Base-by-base conservation (phyloP, 2,113 vertebrate species). In the Marcusenius ussheri region DNA sequence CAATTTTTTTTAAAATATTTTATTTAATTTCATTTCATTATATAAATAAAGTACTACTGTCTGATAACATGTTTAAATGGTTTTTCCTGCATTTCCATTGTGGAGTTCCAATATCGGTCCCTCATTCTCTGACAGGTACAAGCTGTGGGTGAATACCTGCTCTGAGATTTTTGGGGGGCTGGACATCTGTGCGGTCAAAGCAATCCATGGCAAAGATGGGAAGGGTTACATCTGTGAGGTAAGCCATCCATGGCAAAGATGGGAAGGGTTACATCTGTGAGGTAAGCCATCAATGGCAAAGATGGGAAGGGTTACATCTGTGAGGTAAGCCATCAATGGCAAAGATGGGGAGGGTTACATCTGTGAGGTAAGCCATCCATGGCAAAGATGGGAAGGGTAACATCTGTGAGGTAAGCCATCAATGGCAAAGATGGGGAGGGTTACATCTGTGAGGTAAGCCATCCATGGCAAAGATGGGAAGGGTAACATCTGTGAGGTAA, bases 151-250 rank as follows among this genome's bases (percentile, higher is more conserved):
- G 47, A 98, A 99, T 91, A 96, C 96, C 93, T 99, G 98, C 62
- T 97, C 98, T 58, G 98, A 98, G 93, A 97, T 99, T 89, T 99
- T 99, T 91, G 98, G 98, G 87, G 98, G 98, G 13, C 94, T 99
- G 94, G 98, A 99, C 88, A 97, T 99, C 95, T 99, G 98, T 93
- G 98, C 98, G 17, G 97, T 99, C 90, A 99, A 99, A 96, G 98
- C 98, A 93, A 97, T 99, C 17, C 98, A 98, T 90, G 98, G 98
- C 56, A 99, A 99, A 93, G 98, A 99, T 90, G 98, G 98, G 62
- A 99, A 97, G 92, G 98, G 99, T 95, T 99, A 99, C 93, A 98
- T 99, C 92, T 99, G 97, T 93, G 98, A 99, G 98, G 98, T 99
- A 94, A 96, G 93, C 24, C 45, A 46, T 46, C 45, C 3, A 51